These are phyloP conservation scores for Sebastes fasciatus DNA, from an alignment of 2,113 vertebrate species.

Conservation along the genomic window DNA sequence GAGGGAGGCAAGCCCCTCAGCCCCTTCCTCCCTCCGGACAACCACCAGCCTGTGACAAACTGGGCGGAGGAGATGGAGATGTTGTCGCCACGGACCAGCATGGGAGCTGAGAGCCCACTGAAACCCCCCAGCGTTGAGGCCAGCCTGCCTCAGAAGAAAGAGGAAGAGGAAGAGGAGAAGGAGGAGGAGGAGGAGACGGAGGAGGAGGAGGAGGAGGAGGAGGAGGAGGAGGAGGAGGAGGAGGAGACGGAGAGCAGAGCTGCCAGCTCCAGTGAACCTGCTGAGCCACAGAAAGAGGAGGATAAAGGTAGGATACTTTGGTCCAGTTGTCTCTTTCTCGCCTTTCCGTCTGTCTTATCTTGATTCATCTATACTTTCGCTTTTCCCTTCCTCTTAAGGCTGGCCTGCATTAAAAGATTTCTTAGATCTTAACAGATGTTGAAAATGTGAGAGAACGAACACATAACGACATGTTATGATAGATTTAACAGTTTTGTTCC, in stretches of 20 bases:
- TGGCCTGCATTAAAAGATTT: no score
- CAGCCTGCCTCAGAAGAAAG: slow-evolving; percentile 73
- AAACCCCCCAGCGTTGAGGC: slow-evolving; percentile 57
- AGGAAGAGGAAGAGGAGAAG: background rate
- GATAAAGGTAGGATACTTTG: slow-evolving; percentile 39
- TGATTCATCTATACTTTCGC: background rate
- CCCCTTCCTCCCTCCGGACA: slow-evolving; percentile 83
- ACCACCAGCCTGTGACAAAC: slow-evolving; percentile 86
- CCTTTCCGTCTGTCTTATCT: background rate
- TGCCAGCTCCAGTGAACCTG: background rate
- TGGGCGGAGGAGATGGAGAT: slow-evolving; percentile 96
- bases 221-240: background rate
- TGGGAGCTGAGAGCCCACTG: slow-evolving; percentile 80
- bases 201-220: background rate
- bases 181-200: background rate
- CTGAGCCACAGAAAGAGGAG: slow-evolving; percentile 46
- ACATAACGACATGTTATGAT: no score
- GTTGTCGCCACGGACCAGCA: slow-evolving; percentile 83
- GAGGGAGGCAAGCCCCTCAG: slow-evolving; percentile 82
- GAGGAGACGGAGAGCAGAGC: slow-evolving; percentile 7
- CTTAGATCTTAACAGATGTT: no score
- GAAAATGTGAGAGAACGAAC: no score
- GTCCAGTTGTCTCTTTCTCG: background rate
- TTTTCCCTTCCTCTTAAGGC: background rate
- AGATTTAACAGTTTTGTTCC: no score